Evolutionary conservation across 2,888 invertebrate species (phyloP).

Genomic region (Tipula confusa): DNA sequence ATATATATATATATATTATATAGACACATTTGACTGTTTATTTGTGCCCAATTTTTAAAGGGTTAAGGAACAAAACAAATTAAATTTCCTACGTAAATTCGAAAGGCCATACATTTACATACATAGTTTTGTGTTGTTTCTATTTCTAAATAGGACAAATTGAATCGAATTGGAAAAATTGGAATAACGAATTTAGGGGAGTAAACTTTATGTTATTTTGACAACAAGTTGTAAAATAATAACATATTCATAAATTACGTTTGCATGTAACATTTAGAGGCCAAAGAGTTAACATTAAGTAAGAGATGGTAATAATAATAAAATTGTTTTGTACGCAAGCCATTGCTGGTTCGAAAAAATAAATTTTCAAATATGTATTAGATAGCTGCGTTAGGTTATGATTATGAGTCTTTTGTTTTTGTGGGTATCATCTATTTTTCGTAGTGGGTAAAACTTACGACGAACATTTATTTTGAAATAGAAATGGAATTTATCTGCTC

Average conservation of each 20-base stretch:
- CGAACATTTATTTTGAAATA: background rate
- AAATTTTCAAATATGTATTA: background rate
- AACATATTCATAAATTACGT: background rate
- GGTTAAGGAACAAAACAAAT: background rate
- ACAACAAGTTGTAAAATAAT: background rate
- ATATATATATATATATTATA: too few relatives aligned
- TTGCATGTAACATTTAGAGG: background rate
- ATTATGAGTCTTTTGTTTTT: background rate
- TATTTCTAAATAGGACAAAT: background rate
- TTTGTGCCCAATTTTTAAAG: too few relatives aligned
- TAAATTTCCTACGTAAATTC: background rate
- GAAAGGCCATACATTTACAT: too few relatives aligned
- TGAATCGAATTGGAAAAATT: background rate
- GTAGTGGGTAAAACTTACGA: background rate
- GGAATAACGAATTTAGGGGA: too few relatives aligned
- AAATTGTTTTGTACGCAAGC: too few relatives aligned
- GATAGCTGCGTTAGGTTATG: background rate
- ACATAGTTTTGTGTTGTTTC: background rate
- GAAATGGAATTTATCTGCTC: background rate
- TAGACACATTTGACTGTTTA: too few relatives aligned
- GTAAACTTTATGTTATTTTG: too few relatives aligned
- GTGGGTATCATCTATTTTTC: background rate
- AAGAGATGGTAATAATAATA: too few relatives aligned
- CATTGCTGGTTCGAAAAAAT: too few relatives aligned
- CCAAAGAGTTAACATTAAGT: background rate